Evolutionary conservation across 2,113 vertebrate species (phyloP), one percentile per base, ranked within the genome.

Genomic region (Pelmatolapia mariae): DNA sequence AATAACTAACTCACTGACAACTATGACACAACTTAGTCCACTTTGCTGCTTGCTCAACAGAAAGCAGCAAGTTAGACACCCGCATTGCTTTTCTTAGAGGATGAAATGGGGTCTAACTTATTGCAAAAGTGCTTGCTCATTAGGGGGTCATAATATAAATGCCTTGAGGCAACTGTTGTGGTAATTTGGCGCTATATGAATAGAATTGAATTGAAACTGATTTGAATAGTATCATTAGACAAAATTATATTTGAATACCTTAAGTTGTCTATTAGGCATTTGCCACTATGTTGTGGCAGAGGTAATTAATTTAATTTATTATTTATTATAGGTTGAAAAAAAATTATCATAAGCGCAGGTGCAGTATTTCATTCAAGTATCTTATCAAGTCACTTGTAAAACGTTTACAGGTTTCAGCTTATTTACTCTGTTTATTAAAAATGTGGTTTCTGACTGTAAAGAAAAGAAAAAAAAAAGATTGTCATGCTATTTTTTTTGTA

Each of bases 401-500:
- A 19, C 0, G 1, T 63, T 63, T 63, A 63, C 4, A 68, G n/a
- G 59, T 63, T 63, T 63, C 59, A 63, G 18, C 59, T 36, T 63
- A 73, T 73, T 73, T 45, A 45, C 0, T 45, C 12, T 73, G 66
- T 73, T 73, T 24, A 45, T 73, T 73, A 73, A 45, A 45, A 73
- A 45, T 73, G 22, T 16, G 8, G 36, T 26, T 73, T 45, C 13
- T 71, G 2, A 43, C n/a, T 7, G 38, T 7, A 3, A 11, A 12
- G 24, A 54, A 12, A 5, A 10, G 3, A 2, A 0, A 9, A 22
- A 36, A 63, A 38, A 33, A n/a, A 19, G 29, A 63, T 5, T 66
- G 31, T 12, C 0, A 0, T 36, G 61, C 10, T 36, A n/a, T 66
- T 12, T 66, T 0, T 0, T 66, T 66, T 13, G 10, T n/a, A 38